phyloP scores from a whole-genome alignment of 2,797 vertebrate genomes.

The Dromococcyx pavoninus region DNA sequence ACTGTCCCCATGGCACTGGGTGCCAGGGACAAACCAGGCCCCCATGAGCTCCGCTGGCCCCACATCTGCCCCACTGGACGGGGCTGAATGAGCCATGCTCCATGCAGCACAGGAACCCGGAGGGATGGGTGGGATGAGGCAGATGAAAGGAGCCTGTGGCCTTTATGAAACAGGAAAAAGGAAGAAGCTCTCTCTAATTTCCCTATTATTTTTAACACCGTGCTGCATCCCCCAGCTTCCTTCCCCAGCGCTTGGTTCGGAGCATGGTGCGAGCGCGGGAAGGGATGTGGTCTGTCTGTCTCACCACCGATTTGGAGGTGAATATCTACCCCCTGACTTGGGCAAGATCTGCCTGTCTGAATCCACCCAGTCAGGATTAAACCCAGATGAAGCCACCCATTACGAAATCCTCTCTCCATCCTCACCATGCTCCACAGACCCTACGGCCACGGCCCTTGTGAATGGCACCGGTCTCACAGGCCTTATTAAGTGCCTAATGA shows the following conservation, averaged over 20 bases:
- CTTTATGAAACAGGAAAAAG: neutral
- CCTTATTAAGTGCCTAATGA: neutral
- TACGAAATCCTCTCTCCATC: neutral
- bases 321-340: neutral
- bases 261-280: rapidly evolving
- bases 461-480: rapidly evolving
- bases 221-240: neutral
- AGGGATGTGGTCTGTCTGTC: neutral
- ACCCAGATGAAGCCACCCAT: rapidly evolving
- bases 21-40: neutral
- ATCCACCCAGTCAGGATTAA: neutral
- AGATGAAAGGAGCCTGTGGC: neutral
- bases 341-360: neutral
- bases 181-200: neutral
- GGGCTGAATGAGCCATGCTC: neutral
- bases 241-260: rapidly evolving
- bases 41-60: rapidly evolving
- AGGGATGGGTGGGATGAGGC: neutral
- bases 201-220: neutral
- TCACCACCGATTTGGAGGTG: neutral
- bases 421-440: rapidly evolving
- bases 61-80: rapidly evolving
- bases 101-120: rapidly evolving
- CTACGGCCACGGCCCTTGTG: rapidly evolving
- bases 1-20: rapidly evolving